Evolutionary conservation across 35 echinoderm and acorn worm species (phyloP), one percentile per base, ranked within the genome.

Genomic region (Diadema setosum): DNA sequence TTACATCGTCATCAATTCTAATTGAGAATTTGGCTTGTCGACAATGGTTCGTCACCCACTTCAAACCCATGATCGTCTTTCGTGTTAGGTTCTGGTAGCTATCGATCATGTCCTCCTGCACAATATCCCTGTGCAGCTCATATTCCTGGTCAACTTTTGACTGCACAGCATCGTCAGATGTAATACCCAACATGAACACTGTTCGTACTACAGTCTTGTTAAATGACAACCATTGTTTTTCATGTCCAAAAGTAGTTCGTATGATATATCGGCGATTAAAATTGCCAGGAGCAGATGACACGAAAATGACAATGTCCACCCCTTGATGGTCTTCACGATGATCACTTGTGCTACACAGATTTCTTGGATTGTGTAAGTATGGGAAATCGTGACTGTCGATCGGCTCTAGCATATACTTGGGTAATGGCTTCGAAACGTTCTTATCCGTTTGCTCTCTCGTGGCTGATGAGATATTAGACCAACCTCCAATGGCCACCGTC

Each of bases 1-100:
- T 89, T 69, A 86, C 75, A 44, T 95, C 93, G 24, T 86, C 81
- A 43, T 95, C 93, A 16, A 95, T 87, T 50, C 81, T 93, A 24
- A 87, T 42, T 30, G 86, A 70, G 64, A 63, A 93, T 18, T 26
- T 81, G 5, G 58, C 84, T 9, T 82, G 69, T 39, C 36, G 44
- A 39, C 91, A 93, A 35, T 58, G 64, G n/a, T 42, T 34, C 27
- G 27, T 39, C 0, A 87, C 74, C 91, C 91, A 93, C 39, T 82
- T 81, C 12, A 93, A 63, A 20, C 84, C 91, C 84, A 93, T 86
- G 29, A 93, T 76, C 2, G 85, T 93, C 46, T 93, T 87, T 8
- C 76, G 25, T 1, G 91, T 93, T 18, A 93, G 35, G 76, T 93
- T 93, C 15, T 32, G 40, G 49, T 93, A 93, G 23, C 37, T 64